Evolutionary conservation across 2,113 vertebrate genomes (phyloP).

Genomic region (Proteles cristata): DNA sequence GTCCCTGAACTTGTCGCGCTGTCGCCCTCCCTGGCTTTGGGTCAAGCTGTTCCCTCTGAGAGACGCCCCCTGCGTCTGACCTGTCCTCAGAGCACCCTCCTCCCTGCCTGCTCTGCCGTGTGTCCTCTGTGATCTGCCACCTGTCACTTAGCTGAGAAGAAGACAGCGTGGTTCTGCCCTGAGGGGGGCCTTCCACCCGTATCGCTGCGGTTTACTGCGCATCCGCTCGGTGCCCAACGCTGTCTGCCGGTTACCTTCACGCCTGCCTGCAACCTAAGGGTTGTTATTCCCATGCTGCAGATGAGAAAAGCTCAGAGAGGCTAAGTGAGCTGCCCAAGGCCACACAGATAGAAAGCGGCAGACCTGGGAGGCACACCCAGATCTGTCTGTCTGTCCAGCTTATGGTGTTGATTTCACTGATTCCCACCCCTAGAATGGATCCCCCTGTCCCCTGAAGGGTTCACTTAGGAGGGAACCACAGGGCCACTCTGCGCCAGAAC

Average conservation of each 20-base stretch:
- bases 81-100: neutral
- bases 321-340: neutral
- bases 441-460: accelerated
- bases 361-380: accelerated
- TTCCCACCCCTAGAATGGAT: accelerated
- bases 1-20: neutral
- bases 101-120: neutral
- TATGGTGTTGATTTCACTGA: neutral
- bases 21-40: neutral
- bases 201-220: neutral
- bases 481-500: neutral
- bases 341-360: neutral
- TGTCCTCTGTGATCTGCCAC: neutral
- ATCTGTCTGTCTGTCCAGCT: neutral
- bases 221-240: neutral
- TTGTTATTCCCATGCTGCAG: neutral
- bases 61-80: neutral
- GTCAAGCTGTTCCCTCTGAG: neutral
- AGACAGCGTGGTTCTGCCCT: neutral
- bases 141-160: neutral
- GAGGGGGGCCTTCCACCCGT: neutral
- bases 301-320: neutral
- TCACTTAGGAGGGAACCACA: neutral
- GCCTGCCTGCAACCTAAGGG: neutral
- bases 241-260: neutral